These are phyloP conservation scores for Etheostoma spectabile DNA, from an alignment of 2,113 vertebrate genomes.

Conservation along the genomic window DNA sequence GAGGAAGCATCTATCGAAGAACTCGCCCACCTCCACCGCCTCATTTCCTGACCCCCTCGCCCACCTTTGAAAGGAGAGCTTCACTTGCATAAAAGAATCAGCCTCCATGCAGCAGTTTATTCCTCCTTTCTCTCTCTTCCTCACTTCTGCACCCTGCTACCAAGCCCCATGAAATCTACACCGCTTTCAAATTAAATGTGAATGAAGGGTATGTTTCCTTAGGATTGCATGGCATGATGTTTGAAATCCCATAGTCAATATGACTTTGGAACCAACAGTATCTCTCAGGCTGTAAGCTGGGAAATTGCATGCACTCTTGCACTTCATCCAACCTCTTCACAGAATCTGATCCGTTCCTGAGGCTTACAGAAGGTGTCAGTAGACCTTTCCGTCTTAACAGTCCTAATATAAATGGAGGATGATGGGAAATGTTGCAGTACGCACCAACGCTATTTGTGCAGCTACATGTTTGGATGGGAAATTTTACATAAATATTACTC, in stretches of 20 bases:
- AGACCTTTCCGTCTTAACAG: conserved; percentile 6
- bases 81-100: conserved; percentile 73
- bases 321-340: conserved; percentile 64
- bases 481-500: conserved; percentile 6
- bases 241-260: conserved; percentile 75
- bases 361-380: conserved; percentile 49
- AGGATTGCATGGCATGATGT: conserved; percentile 74
- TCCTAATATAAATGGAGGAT: conserved; percentile 40
- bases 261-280: conserved; percentile 73
- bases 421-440: conserved; percentile 30
- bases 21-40: conserved; percentile 42
- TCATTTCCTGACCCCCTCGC: conserved; percentile 60
- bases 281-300: conserved; percentile 61
- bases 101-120: conserved; percentile 70
- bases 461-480: conserved; percentile 1
- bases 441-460: conserved; percentile 6
- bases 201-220: conserved; percentile 78
- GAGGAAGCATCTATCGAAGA: conserved; percentile 45
- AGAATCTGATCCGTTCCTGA: conserved; percentile 59
- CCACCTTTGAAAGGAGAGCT: conserved; percentile 64
- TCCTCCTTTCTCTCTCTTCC: conserved; percentile 42
- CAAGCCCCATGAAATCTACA: conserved; percentile 75
- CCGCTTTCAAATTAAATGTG: conserved; percentile 81
- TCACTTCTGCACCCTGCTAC: conserved; percentile 58
- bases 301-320: conserved; percentile 61